phyloP scores from a whole-genome alignment of 2,113 vertebrate genomes.

The Chrysochloris asiatica region DNA sequence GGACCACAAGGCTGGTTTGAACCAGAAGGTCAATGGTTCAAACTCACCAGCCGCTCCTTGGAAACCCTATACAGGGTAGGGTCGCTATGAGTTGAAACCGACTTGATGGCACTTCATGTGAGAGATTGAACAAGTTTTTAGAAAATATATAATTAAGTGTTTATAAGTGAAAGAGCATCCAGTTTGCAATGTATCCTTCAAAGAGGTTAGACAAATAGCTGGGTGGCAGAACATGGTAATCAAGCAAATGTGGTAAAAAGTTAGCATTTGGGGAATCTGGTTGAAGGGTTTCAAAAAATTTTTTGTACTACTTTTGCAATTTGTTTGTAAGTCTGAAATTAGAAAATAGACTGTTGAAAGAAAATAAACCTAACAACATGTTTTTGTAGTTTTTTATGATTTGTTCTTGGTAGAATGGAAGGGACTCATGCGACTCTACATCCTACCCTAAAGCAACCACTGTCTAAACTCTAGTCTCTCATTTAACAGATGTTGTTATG shows the following conservation, averaged over 20 bases:
- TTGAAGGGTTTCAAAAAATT: neutral
- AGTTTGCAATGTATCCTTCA: neutral
- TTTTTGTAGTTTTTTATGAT: neutral
- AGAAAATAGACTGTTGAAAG: neutral
- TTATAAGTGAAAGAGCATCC: neutral
- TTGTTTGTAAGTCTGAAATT: neutral
- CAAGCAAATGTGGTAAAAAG: neutral
- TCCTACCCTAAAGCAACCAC: neutral
- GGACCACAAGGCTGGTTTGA: no score
- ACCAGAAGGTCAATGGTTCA: no score
- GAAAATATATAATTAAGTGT: neutral
- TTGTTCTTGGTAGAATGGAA: neutral
- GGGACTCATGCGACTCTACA: neutral
- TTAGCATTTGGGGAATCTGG: neutral
- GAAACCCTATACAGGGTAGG: no score
- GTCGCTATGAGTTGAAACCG: no score
- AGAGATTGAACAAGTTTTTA: neutral
- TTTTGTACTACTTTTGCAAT: neutral
- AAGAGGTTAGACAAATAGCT: neutral
- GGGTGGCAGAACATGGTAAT: neutral
- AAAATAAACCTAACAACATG: neutral
- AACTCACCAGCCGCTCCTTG: no score
- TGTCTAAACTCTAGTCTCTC: neutral
- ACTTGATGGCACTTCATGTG: no score
- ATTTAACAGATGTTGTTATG: neutral